Evolutionary conservation across 2,797 vertebrate genomes (phyloP).

Genomic region (Hippocampus kuda): DNA sequence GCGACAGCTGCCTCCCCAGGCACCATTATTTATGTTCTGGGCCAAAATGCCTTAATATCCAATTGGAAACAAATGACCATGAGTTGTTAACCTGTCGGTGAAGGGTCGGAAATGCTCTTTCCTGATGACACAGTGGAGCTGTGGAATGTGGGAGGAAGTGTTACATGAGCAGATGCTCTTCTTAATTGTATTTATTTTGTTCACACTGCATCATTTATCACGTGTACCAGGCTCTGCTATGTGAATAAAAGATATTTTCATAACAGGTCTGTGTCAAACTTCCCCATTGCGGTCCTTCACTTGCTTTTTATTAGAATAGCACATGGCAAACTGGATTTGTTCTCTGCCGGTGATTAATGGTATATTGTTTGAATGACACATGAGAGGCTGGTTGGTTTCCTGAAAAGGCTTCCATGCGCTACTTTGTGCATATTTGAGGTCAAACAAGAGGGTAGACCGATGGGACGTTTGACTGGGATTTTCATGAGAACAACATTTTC

Average conservation of each 20-base stretch:
- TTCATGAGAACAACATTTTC: slow-evolving; percentile 38
- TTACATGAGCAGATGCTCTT: slow-evolving; percentile 43
- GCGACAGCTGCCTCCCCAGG: slow-evolving; percentile 40
- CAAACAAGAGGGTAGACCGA: slow-evolving; percentile 34
- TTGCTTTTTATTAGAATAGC: slow-evolving; percentile 27
- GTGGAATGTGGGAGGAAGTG: slow-evolving; percentile 68
- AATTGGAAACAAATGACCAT: slow-evolving; percentile 67
- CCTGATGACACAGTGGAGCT: slow-evolving; percentile 38
- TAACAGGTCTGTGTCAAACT: slow-evolving; percentile 15
- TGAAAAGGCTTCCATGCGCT: slow-evolving; percentile 29
- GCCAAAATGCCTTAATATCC: slow-evolving; percentile 58
- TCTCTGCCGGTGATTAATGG: slow-evolving; percentile 9
- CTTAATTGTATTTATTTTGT: slow-evolving; percentile 25
- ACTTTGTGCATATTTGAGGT: slow-evolving; percentile 46
- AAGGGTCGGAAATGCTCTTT: slow-evolving; percentile 54
- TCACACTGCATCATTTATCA: not conserved
- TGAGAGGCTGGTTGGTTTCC: slow-evolving; percentile 28
- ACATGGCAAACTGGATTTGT: slow-evolving; percentile 24
- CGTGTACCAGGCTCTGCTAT: not conserved
- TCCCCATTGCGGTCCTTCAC: slow-evolving; percentile 19
- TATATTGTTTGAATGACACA: slow-evolving; percentile 40
- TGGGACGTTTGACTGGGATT: slow-evolving; percentile 37
- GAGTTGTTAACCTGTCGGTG: slow-evolving; percentile 65
- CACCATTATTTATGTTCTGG: slow-evolving; percentile 57
- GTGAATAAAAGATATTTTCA: slow-evolving; percentile 18